phyloP scores from a whole-genome alignment of 2,888 invertebrate species.

The Mystacides longicornis region DNA sequence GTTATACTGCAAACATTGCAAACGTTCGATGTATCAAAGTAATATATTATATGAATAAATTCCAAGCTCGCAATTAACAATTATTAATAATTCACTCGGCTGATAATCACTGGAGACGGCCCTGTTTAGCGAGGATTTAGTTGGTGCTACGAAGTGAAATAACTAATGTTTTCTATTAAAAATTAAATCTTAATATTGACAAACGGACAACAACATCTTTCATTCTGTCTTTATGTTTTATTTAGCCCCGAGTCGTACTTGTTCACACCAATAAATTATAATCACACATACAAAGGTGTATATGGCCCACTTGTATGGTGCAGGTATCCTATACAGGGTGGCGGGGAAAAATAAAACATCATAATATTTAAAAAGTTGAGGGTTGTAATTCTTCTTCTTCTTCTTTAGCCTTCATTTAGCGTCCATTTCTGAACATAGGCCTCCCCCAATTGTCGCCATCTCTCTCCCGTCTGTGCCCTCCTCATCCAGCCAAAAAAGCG shows the following conservation, averaged over 20 bases:
- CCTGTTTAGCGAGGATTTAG: slow-evolving; percentile 9
- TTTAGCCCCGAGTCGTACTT: slow-evolving; percentile 10
- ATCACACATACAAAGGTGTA: slow-evolving; percentile 13
- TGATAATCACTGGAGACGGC: neutral
- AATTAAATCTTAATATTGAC: slow-evolving; percentile 18
- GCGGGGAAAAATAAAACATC: too few species aligned
- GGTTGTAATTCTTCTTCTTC: too few species aligned
- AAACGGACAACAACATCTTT: slow-evolving; percentile 12
- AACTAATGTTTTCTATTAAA: slow-evolving; percentile 19
- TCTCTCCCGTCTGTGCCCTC: too few species aligned
- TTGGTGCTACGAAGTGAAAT: slow-evolving; percentile 7
- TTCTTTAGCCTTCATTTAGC: too few species aligned
- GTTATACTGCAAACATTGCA: too few species aligned
- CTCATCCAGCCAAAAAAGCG: too few species aligned
- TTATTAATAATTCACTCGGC: neutral
- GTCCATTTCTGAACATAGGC: too few species aligned
- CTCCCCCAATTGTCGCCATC: too few species aligned
- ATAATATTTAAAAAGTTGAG: too few species aligned
- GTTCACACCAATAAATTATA: slow-evolving; percentile 14
- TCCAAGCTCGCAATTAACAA: neutral
- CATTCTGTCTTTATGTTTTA: slow-evolving; percentile 8
- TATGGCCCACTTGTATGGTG: too few species aligned
- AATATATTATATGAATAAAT: neutral
- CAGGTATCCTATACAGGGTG: too few species aligned
- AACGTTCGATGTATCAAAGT: too few species aligned